Evolutionary conservation across 2,888 invertebrate genomes (phyloP).

Genomic region (Chironomus riparius): DNA sequence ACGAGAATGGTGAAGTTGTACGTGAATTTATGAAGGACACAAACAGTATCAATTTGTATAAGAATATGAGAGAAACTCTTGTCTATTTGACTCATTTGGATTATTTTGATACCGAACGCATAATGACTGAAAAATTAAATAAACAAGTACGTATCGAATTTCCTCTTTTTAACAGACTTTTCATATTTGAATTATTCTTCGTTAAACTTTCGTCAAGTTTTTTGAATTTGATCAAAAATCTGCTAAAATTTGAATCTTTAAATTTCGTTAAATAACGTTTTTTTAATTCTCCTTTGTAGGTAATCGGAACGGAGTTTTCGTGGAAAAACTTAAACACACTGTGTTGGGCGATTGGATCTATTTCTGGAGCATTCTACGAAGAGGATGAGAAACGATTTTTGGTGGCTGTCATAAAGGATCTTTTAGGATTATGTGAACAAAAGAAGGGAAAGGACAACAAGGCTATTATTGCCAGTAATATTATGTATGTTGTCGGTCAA

Average conservation of each 20-base stretch:
- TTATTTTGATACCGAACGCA: constrained; percentile 92
- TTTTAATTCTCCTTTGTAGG: constrained; percentile 36
- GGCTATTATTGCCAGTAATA: constrained; percentile 99
- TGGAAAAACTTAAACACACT: constrained; percentile 99
- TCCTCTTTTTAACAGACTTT: no score
- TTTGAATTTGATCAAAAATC: no score
- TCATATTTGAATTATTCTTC: no score
- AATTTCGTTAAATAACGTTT: no score
- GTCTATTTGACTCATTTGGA: constrained; percentile 99
- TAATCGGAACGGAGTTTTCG: constrained; percentile 97
- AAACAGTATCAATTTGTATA: constrained; percentile 97
- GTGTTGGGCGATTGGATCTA: constrained; percentile 99
- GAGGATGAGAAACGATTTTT: constrained; percentile 98
- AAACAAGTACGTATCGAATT: constrained; percentile 55
- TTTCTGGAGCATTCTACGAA: constrained; percentile 97
- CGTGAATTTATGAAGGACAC: constrained; percentile 99
- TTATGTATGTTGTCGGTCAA: constrained; percentile 99
- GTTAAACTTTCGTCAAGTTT: background rate
- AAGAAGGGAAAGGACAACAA: constrained; percentile 99
- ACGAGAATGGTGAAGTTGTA: constrained; percentile 99
- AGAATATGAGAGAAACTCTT: constrained; percentile 96
- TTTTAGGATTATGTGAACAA: constrained; percentile 94
- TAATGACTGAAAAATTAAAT: constrained; percentile 97
- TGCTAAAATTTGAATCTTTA: no score
- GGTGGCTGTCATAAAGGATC: constrained; percentile 96